phyloP scores from a whole-genome alignment of 2,888 invertebrate genomes.

The Yponomeuta plumbellus region DNA sequence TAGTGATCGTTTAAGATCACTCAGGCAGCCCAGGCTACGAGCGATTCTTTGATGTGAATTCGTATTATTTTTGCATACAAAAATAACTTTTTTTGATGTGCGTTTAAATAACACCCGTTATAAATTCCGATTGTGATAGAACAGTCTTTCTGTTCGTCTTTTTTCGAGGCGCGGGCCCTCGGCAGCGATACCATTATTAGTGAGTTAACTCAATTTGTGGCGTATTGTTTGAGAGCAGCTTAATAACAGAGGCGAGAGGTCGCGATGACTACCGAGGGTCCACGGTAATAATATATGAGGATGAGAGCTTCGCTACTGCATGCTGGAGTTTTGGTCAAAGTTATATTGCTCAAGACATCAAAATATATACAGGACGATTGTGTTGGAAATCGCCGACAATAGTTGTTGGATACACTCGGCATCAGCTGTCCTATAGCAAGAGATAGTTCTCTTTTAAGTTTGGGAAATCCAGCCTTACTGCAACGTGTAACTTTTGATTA shows the following conservation, averaged over 20 bases:
- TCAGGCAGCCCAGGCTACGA: too few relatives aligned
- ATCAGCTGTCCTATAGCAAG: too few relatives aligned
- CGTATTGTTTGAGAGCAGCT: constrained; percentile 74
- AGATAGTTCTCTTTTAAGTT: too few relatives aligned
- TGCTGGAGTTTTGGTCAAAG: not conserved
- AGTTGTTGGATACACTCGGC: too few relatives aligned
- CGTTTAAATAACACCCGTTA: too few relatives aligned
- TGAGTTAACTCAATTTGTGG: constrained; percentile 75
- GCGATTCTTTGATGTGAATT: too few relatives aligned
- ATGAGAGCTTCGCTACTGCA: not conserved
- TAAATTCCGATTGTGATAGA: not conserved
- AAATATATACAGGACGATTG: not conserved
- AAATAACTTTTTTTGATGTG: too few relatives aligned
- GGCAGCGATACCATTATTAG: constrained; percentile 71
- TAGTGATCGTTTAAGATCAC: too few relatives aligned
- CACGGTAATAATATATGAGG: constrained; percentile 14
- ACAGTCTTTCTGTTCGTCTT: constrained; percentile 30
- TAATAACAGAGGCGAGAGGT: constrained; percentile 71
- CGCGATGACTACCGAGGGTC: constrained; percentile 58
- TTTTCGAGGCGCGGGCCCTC: constrained; percentile 37
- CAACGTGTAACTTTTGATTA: too few relatives aligned
- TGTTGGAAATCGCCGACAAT: not conserved
- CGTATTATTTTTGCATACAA: too few relatives aligned
- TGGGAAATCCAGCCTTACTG: too few relatives aligned
- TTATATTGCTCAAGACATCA: not conserved